Evolutionary conservation across 2,113 vertebrate species (phyloP).

Genomic region (Nanger granti): DNA sequence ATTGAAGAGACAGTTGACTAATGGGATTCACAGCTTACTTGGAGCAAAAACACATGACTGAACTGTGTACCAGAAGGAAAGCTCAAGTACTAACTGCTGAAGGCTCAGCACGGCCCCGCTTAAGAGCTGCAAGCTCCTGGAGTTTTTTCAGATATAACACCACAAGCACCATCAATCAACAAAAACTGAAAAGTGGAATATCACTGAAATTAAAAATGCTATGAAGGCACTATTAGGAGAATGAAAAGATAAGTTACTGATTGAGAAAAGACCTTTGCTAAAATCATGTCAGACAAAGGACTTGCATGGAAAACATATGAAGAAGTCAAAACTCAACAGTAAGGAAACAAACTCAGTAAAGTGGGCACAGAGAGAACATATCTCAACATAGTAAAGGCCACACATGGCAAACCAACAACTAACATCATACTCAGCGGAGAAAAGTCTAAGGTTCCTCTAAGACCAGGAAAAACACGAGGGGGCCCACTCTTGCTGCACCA

Average conservation of each 20-base stretch:
- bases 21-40: background rate
- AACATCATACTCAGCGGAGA: background rate
- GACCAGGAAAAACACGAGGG: background rate
- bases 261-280: background rate
- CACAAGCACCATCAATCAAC: background rate
- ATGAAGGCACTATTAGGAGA: background rate
- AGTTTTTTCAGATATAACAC: background rate
- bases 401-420: fast-evolving
- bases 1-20: background rate
- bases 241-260: background rate
- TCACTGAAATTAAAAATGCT: background rate
- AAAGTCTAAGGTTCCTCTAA: background rate
- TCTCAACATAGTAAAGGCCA: background rate
- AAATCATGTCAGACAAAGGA: background rate
- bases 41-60: background rate
- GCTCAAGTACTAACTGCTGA: background rate
- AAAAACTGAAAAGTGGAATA: background rate
- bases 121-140: background rate
- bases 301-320: background rate
- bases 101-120: background rate
- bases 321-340: background rate
- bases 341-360: background rate
- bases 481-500: background rate
- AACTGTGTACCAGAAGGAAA: background rate
- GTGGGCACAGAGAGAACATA: background rate